Conservation (phyloP, 2,797 vertebrate genomes). For the Epinephelus awoara region DNA sequence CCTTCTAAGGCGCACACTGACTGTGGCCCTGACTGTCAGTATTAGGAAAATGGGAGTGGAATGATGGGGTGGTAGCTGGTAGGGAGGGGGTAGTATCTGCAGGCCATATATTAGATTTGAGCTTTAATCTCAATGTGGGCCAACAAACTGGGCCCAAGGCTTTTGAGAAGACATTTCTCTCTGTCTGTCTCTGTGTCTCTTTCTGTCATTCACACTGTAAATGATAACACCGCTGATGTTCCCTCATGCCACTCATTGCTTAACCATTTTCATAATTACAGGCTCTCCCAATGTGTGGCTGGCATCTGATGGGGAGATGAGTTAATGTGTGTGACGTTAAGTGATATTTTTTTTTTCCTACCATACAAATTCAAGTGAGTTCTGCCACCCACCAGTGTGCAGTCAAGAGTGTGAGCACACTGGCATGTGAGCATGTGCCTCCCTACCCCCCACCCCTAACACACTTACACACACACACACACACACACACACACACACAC, state of each 20-base stretch:
- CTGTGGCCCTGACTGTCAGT: constrained; percentile 53
- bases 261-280: constrained; percentile 72
- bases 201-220: constrained; percentile 51
- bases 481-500: too few species aligned
- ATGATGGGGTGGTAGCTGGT: constrained; percentile 40
- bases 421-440: not conserved
- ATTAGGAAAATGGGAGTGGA: constrained; percentile 42
- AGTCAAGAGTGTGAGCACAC: constrained; percentile 8
- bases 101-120: constrained; percentile 60
- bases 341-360: constrained; percentile 46
- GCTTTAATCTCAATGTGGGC: constrained; percentile 65
- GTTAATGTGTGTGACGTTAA: constrained; percentile 58
- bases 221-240: constrained; percentile 50
- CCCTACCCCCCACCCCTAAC: not conserved
- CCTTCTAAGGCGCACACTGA: constrained; percentile 18
- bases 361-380: constrained; percentile 37
- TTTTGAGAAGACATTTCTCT: constrained; percentile 44
- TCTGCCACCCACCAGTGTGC: constrained; percentile 38
- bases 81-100: constrained; percentile 22
- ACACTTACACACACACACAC: too few species aligned
- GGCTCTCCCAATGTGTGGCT: constrained; percentile 52
- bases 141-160: constrained; percentile 52
- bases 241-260: constrained; percentile 56
- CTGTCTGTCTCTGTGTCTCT: constrained; percentile 32
- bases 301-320: constrained; percentile 63